A percentile compares a stretch with the other conserved stretches of the same genome.
Evolutionary conservation across 2,113 vertebrate species (phyloP).

Genomic region (Cynopterus brachyotis): DNA sequence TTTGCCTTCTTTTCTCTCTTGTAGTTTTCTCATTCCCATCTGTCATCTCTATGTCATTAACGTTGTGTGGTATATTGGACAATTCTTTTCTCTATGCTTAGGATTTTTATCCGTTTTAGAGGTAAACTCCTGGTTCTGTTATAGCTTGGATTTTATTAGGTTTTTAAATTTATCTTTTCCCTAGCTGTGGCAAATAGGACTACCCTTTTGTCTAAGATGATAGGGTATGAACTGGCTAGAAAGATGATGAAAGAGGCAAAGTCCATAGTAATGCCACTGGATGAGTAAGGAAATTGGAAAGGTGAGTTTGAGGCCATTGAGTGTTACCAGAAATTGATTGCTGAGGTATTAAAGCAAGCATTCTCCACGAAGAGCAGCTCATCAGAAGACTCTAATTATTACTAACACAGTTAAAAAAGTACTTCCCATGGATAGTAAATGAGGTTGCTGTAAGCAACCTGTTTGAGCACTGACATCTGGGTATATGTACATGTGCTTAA

Average conservation of each 20-base stretch:
- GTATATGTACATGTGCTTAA: neutral
- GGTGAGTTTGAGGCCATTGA: neutral
- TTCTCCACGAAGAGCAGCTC: neutral
- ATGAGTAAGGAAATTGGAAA: neutral
- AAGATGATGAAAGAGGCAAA: neutral
- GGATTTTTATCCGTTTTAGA: slow-evolving; percentile 3
- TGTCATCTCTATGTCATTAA: neutral
- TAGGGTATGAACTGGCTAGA: neutral
- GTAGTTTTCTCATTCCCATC: neutral
- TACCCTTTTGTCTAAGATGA: neutral
- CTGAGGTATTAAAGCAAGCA: neutral
- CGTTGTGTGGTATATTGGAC: neutral
- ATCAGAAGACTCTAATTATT: neutral
- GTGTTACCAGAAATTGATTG: neutral
- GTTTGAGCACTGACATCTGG: neutral
- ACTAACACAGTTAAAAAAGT: neutral
- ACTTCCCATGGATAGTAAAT: neutral
- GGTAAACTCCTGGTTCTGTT: neutral
- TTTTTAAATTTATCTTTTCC: neutral
- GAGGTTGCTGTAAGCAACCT: neutral
- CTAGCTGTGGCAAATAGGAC: neutral
- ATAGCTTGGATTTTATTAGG: neutral
- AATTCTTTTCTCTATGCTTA: slow-evolving; percentile 26
- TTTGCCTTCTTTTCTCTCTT: slow-evolving; percentile 17
- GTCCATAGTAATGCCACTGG: neutral